phyloP scores from a whole-genome alignment of 2,113 vertebrate species.

The Sorex araneus region DNA sequence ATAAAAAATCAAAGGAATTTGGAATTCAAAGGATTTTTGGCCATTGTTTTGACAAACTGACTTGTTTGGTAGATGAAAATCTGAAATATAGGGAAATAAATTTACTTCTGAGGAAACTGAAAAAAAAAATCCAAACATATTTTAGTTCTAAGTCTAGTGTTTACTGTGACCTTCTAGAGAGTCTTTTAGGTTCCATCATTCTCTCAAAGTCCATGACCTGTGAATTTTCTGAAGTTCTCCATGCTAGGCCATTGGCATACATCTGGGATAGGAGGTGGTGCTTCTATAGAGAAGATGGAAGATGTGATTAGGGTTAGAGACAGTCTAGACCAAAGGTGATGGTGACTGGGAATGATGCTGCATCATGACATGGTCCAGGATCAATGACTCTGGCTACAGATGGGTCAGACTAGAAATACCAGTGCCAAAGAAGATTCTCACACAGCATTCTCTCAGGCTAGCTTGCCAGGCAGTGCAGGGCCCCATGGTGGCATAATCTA shows the following conservation, averaged over 20 bases:
- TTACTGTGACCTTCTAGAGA: background rate
- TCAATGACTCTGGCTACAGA: background rate
- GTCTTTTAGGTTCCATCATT: background rate
- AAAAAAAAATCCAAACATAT: background rate
- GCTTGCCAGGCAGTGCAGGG: background rate
- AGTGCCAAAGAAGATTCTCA: background rate
- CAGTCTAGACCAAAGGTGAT: background rate
- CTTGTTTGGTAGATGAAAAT: slow-evolving; percentile 43
- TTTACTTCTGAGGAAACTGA: background rate
- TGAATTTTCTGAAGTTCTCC: background rate
- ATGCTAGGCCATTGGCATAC: too few relatives aligned
- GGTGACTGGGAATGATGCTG: background rate
- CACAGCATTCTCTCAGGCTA: background rate
- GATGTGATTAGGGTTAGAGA: background rate
- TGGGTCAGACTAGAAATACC: background rate
- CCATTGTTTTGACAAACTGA: slow-evolving; percentile 10
- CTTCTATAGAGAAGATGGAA: background rate
- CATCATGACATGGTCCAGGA: background rate
- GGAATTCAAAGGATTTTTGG: background rate
- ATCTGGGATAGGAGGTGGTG: background rate
- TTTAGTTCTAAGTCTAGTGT: background rate
- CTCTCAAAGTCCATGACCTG: background rate
- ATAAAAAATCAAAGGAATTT: slow-evolving; percentile 53
- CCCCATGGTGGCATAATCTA: slow-evolving; percentile 80
- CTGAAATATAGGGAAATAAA: slow-evolving; percentile 21